Base-by-base conservation (phyloP, 1,140 invertebrate species). In the Aphelinus atriplicis region DNA sequence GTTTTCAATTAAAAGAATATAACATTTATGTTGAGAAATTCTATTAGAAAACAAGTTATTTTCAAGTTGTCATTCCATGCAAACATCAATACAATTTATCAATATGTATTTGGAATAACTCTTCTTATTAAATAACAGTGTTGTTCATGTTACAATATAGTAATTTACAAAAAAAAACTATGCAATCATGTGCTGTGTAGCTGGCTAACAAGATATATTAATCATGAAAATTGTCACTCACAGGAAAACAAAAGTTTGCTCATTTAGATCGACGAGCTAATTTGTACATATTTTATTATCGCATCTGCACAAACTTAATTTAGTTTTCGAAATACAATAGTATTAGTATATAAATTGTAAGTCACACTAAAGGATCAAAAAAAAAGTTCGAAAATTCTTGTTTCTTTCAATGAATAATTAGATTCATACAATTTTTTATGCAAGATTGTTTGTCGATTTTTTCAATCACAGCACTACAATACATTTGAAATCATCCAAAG, bases 81-180 rank as follows among this genome's bases (percentile, higher is more conserved):
- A 26, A 26, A 26, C 26, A 26, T 26, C 26, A 26, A 26, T 26
- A 26, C 26, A 26, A 26, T 26, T 26, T 26, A 26, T 26, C 26
- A 26, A 26, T 26, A 26, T 26, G 26, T 26, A 26, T 26, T 26
- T 0, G 26, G 26, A 26, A 26, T 26, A 26, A 26, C 26, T 26
- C 26, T 26, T 26, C 26, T 26, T 26, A 26, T 26, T 26, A 26
- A 26, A 26, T 26, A 26, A 26, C 26, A 26, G 26, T 26, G 10
- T 60, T 43, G 9, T 60, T 60, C 6, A 60, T 45, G 45, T 60
- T 9, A 60, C 58, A 43, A 60, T 26, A 26, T 26, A 50, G 4
- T 69, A 75, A 69, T 75, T 72, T 75, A 75, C 66, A 70, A 50
- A 63, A 63, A 46, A 64, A n/a, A 69, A 57, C 7, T 3, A 67